Conservation (phyloP, 2,888 invertebrate genomes). For the Tridacna crocea region DNA sequence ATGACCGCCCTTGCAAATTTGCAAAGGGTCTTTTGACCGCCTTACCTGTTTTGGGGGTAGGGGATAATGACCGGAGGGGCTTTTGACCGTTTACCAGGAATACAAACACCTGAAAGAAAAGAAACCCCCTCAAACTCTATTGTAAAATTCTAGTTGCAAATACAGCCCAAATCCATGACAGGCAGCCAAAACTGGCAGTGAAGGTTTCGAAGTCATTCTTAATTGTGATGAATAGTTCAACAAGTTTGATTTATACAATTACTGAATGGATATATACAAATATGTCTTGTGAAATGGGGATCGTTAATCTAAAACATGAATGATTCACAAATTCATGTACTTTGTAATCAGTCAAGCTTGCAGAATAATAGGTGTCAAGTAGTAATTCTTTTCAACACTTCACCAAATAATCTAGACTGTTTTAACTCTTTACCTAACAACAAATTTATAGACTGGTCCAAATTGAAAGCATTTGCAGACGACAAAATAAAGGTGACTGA, state of each 20-base stretch:
- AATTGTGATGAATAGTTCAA: constrained; percentile 9
- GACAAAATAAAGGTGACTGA: not conserved
- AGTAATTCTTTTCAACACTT: not conserved
- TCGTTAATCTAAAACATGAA: not conserved
- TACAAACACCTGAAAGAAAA: no score
- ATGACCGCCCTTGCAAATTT: not conserved
- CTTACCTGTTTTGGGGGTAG: no score
- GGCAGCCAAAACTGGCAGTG: not conserved
- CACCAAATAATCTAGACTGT: no score
- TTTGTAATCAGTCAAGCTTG: not conserved
- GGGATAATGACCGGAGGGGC: no score
- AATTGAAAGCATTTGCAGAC: no score
- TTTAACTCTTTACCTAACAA: no score
- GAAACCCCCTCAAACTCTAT: no score
- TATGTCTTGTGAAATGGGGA: not conserved
- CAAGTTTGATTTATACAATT: not conserved
- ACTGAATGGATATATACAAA: not conserved
- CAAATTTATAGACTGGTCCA: no score
- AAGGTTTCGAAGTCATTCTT: constrained; percentile 3
- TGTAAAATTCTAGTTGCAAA: not conserved
- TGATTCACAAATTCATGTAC: not conserved
- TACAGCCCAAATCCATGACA: not conserved
- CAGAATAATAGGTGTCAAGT: not conserved
- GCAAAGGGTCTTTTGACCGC: no score
- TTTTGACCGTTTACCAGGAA: no score